phyloP scores from a whole-genome alignment of 2,797 vertebrate species.

The Euphonia xanthogaster region DNA sequence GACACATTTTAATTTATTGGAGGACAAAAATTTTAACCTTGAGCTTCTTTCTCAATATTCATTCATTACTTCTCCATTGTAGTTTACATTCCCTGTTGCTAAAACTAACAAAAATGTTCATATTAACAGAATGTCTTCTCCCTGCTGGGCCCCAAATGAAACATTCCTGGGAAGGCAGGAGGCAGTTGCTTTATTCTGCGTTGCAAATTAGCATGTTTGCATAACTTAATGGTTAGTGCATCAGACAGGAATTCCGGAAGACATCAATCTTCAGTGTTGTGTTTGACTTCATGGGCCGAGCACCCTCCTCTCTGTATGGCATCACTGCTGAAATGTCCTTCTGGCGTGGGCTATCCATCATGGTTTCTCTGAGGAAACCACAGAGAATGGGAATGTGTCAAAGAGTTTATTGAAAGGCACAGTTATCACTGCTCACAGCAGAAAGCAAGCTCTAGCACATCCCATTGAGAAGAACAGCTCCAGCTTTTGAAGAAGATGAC shows the following conservation, averaged over 20 bases:
- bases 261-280: constrained; percentile 2
- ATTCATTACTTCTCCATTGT: constrained; percentile 31
- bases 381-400: constrained; percentile 13
- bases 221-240: constrained; percentile 53
- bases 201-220: constrained; percentile 60
- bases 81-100: constrained; percentile 54
- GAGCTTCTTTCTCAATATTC: constrained; percentile 23
- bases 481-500: background rate
- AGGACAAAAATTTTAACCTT: constrained; percentile 28
- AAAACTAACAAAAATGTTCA: constrained; percentile 54
- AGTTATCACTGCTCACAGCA: background rate
- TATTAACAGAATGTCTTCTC: constrained; percentile 29
- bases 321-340: background rate
- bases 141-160: constrained; percentile 49
- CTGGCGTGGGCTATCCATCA: constrained; percentile 5
- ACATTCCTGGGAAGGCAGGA: constrained; percentile 57
- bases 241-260: constrained; percentile 43
- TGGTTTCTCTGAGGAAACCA: constrained; percentile 43
- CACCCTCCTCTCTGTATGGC: background rate
- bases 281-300: background rate
- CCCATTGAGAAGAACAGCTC: background rate
- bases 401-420: constrained; percentile 21
- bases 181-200: constrained; percentile 10
- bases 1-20: background rate
- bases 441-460: background rate